A percentile compares a stretch with the other conserved stretches of the same genome.
These are phyloP conservation scores for Stenodera caucasica DNA, from an alignment of 2,888 invertebrate species.

Conservation along the genomic window DNA sequence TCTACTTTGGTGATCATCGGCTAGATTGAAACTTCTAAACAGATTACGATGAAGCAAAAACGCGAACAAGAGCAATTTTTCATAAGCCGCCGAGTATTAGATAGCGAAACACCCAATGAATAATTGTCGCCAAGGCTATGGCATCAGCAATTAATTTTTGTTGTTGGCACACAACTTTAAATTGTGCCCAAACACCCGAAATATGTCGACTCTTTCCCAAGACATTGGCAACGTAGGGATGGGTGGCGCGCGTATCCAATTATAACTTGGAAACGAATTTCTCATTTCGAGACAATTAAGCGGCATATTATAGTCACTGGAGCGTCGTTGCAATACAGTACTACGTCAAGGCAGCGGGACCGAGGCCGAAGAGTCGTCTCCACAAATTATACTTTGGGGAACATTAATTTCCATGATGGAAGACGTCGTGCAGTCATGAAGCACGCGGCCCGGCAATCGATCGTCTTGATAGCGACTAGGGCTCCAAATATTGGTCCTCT, in stretches of 20 bases:
- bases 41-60: background rate
- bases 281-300: conserved; percentile 62
- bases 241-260: conserved; percentile 57
- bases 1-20: background rate
- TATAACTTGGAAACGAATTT: conserved; percentile 62
- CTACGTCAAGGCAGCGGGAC: conserved; percentile 35
- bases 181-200: conserved; percentile 19
- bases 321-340: conserved; percentile 55
- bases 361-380: conserved; percentile 50
- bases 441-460: conserved; percentile 22
- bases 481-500: conserved; percentile 47
- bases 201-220: conserved; percentile 41
- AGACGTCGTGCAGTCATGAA: conserved; percentile 34
- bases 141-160: conserved; percentile 8
- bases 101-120: background rate
- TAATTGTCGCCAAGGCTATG: background rate
- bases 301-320: conserved; percentile 59
- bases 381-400: conserved; percentile 60
- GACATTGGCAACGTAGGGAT: conserved; percentile 37
- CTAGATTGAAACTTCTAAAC: background rate
- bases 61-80: background rate
- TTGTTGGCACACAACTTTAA: conserved; percentile 11
- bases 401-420: conserved; percentile 60
- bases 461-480: conserved; percentile 32
- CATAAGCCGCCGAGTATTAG: too few relatives aligned